A percentile compares a stretch with the other conserved stretches of the same genome.
Conservation (phyloP, 2,888 invertebrate species). For the Myathropa florea region DNA sequence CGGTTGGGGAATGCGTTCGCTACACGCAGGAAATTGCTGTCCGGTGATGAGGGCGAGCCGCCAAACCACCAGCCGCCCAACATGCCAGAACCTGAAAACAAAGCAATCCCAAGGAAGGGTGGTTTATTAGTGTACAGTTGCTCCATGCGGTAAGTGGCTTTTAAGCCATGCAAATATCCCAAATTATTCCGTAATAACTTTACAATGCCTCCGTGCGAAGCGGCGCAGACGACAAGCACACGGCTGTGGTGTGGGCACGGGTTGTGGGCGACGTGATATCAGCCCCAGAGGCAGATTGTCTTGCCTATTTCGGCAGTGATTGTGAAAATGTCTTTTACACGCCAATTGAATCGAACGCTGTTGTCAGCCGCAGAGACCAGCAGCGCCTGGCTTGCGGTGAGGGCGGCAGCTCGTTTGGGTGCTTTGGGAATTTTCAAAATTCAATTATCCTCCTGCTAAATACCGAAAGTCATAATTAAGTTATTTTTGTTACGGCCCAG, state of each 20-base stretch:
- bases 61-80: conserved; percentile 92
- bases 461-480: conserved; percentile 56
- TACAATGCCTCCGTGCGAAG: neutral
- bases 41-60: conserved; percentile 90
- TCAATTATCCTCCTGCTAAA: conserved; percentile 62
- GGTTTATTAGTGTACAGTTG: conserved; percentile 73
- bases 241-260: neutral
- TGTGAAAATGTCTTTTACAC: conserved; percentile 60
- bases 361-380: conserved; percentile 50
- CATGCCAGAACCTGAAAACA: conserved; percentile 83
- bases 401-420: neutral
- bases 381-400: neutral
- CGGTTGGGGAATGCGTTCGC: conserved; percentile 91
- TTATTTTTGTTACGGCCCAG: conserved; percentile 47
- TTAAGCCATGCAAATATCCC: conserved; percentile 29
- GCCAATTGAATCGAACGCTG: conserved; percentile 53
- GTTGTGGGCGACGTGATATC: neutral
- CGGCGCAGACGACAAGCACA: neutral
- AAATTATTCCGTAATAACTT: conserved; percentile 32
- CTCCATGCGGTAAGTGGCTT: conserved; percentile 24
- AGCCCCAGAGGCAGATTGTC: neutral
- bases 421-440: conserved; percentile 48
- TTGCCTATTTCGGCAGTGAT: neutral
- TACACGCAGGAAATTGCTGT: conserved; percentile 93
- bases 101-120: neutral